Evolutionary conservation across 1,140 invertebrate genomes (phyloP), one percentile per base, ranked within the genome.

Genomic region (Megathymus violae): DNA sequence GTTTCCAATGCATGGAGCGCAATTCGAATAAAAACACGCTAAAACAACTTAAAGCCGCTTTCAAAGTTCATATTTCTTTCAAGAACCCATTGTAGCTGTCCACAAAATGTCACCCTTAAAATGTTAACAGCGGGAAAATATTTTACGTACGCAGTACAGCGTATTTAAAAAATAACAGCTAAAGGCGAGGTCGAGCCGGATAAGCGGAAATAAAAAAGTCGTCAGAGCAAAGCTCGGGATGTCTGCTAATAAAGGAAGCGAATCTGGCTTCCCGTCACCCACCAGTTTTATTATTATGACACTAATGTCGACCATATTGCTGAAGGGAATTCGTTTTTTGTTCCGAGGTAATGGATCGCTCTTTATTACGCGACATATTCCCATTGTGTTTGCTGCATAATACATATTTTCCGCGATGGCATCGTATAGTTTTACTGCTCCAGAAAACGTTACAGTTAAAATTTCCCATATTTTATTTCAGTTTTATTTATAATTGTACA

Each of bases 171-270:
- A 75, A 63, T 71, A 76, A 68, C 62, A 67, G 63, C 62, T 36
- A 15, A 38, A 51, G 7, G 48, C 17, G 54, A 60, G 58, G 41
- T 43, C 54, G 62, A 25, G 69, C 54, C 59, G 69, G 72, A 69
- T 74, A 78, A 75, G 64, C 71, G 72, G 72, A 79, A 83, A 80
- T 83, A 83, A 83, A 82, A 82, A 82, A 77, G 71, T 70, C 76
- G 74, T 71, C 68, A 73, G 59, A 46, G 50, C 63, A 69, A 73
- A 71, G 48, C 66, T 68, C 51, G 61, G 56, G 50, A 40, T 41
- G 50, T 40, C 10, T 52, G 50, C 36, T 52, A 51, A 63, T 63
- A 63, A 63, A 60, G 44, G 17, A 52, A 40, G 34, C 43, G 61
- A 44, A 62, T 62, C 40, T 47, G 27, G 61, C 61, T 9, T 40